Evolutionary conservation across 2,888 invertebrate genomes (phyloP), one percentile per base, ranked within the genome.

Genomic region (Calameuta idolon): DNA sequence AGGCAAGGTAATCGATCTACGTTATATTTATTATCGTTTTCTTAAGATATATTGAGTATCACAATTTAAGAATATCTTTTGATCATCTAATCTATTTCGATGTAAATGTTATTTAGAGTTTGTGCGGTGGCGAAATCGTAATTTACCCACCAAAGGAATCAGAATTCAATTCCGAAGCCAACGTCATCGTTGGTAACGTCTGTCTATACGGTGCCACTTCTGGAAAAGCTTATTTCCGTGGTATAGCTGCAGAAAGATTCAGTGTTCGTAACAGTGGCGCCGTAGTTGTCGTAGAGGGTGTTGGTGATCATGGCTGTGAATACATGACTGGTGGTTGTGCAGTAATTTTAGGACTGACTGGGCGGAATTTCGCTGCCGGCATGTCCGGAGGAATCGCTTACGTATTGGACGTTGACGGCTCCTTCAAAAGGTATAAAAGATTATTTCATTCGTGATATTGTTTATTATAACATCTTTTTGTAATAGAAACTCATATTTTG

Each of bases 231-330:
- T 98, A 96, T 92, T 98, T 99, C 94, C 94, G 98, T 76, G 98
- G 99, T 77, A 98, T 99, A 86, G 99, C 98, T 0, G 98, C 99
- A 23, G 99, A 99, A 92, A 95, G 99, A 37, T 99, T 99, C 93
- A 98, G 98, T 91, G 99, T 99, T 31, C 95, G 99, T 82, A 99
- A 99, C 93, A 99, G 98, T 0, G 99, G 99, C 4, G 99, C 97
- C 69, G 94, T 95, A 40, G 98, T 99, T 23, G 98, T 99, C 30
- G 97, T 97, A 82, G 99, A 99, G 93, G 99, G 99, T 77, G 98
- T 98, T 79, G 99, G 99, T 69, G 99, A 99, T 93, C 99, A 99
- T 92, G 99, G 98, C 79, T 99, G 99, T 93, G 99, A 99, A 93
- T 99, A 99, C 92, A 99, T 99, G 99, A 99, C 99, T 75, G 99